Base-by-base conservation (phyloP, 2,888 invertebrate genomes). In the Drosophila melanocephala region DNA sequence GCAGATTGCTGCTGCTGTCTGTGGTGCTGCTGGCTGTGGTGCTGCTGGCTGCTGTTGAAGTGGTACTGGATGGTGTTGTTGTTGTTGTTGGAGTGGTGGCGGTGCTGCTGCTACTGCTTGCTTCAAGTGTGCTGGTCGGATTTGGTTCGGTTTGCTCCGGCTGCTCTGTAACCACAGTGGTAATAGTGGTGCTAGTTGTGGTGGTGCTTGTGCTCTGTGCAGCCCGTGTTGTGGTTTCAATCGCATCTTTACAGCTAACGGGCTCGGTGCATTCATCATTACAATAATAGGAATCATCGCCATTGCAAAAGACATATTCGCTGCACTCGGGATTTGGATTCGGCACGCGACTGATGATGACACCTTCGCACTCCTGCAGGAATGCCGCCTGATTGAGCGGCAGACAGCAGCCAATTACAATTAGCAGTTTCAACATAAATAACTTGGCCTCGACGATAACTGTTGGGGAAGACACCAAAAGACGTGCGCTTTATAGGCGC, bases 301-400 rank as follows among this genome's bases (percentile, higher is more conserved):
- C 86, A 71, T 92, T 77, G 62, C 93, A 93, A 55, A 88, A 81
- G 10, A 93, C 88, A 44, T 79, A 92, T 55, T 77, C 83, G 19
- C 89, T 81, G 79, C 93, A 93, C 9, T 84, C 81, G 5, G 35
- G 32, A 61, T 86, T 86, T 2, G 82, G 78, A 47, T 87, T 85
- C 1, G 77, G 55, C 7, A 90, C 68, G 22, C 79, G 87, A 1
- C 47, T 83, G 5, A 85, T 64, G 19, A 83, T 82, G 9, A 82
- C 79, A 30, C 77, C 85, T 16, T 83, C 82, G 73, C 93, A 93
- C 60, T 92, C 91, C 39, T 69, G 51, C 0, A 89, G 85, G n/a
- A 77, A 81, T 2, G 77, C 91, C 44, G 81, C 84, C 53, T 52
- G 60, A 30, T 65, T 56, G 28, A 35, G 57, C 50, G 26, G 39